Conservation (phyloP, 2,888 invertebrate genomes). For the Meiosimyza decipiens region DNA sequence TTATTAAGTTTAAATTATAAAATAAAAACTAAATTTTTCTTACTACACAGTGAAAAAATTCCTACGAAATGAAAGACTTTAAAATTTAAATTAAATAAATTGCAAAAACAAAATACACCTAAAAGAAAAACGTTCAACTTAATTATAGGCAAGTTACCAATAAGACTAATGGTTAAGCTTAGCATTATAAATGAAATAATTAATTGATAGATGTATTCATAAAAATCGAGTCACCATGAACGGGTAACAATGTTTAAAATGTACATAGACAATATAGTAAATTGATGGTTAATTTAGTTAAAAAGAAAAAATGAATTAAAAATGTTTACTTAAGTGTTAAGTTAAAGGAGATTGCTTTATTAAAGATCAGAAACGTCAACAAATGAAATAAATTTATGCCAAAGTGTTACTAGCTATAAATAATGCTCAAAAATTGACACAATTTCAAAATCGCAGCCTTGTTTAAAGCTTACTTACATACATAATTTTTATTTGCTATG, state of each 20-base stretch:
- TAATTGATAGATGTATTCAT: conserved; percentile 35
- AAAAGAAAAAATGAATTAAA: too few species aligned
- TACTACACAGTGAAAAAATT: conserved; percentile 46
- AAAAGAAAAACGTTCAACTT: conserved; percentile 7
- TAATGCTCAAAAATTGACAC: too few species aligned
- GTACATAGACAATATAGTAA: not conserved
- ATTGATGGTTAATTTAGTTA: too few species aligned
- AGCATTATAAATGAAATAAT: conserved; percentile 26
- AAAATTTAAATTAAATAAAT: conserved; percentile 43
- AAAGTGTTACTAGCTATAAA: too few species aligned
- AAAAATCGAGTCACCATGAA: conserved; percentile 20
- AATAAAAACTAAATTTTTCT: conserved; percentile 39
- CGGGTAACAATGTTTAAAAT: conserved; percentile 22
- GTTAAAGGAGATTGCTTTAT: too few species aligned
- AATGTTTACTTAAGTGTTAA: too few species aligned
- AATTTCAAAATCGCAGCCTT: too few species aligned
- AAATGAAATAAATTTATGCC: too few species aligned
- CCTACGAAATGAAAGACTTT: conserved; percentile 50
- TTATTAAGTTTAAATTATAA: conserved; percentile 8
- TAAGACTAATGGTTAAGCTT: conserved; percentile 11
- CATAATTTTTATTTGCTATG: too few species aligned
- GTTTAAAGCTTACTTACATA: too few species aligned
- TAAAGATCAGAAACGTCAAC: too few species aligned
- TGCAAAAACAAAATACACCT: conserved; percentile 11
- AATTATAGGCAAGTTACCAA: conserved; percentile 26